phyloP scores from a whole-genome alignment of 2,113 vertebrate species.

The Rhinolophus ferrumequinum region DNA sequence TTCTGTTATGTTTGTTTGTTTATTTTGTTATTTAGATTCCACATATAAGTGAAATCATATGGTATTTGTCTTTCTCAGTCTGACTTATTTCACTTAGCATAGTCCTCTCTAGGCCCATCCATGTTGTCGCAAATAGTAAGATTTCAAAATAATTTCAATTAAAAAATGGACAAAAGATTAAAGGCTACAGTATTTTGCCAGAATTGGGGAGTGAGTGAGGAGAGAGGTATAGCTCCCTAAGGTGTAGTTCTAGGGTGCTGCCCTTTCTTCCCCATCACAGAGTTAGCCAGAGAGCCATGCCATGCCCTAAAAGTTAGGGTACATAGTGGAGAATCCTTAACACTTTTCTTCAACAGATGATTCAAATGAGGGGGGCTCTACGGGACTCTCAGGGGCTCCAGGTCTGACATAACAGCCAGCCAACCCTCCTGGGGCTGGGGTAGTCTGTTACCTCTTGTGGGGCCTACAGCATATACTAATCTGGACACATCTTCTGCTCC shows the following conservation, averaged over 20 bases:
- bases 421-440: not conserved
- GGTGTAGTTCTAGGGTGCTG: not conserved
- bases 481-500: not conserved
- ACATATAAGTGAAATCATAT: too few species aligned
- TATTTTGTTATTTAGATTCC: too few species aligned
- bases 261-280: not conserved
- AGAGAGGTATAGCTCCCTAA: not conserved
- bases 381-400: not conserved
- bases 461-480: not conserved
- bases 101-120: too few species aligned
- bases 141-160: not conserved
- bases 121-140: too few species aligned
- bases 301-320: not conserved
- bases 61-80: too few species aligned
- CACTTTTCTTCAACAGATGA: not conserved
- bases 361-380: not conserved
- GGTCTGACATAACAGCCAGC: not conserved
- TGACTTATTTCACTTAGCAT: too few species aligned
- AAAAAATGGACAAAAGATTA: not conserved
- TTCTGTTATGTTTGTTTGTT: too few species aligned
- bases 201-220: not conserved
- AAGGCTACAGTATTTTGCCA: slow-evolving; percentile 13
- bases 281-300: not conserved
- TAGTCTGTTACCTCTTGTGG: not conserved
- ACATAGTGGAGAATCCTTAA: not conserved